Evolutionary conservation across 2,797 vertebrate genomes (phyloP).

Genomic region (Nannoperca australis): DNA sequence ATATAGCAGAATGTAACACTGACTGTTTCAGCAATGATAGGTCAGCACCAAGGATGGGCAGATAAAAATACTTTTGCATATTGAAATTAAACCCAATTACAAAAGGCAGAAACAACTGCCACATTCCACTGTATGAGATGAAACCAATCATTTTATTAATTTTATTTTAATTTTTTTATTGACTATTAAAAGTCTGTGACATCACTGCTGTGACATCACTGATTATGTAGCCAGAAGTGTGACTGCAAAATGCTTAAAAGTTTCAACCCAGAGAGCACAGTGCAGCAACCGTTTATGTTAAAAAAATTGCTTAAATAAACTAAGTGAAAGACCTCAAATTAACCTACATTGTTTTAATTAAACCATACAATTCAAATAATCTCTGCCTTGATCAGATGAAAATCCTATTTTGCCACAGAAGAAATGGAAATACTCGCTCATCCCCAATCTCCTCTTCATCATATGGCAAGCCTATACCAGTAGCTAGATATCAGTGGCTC

Average conservation of each 20-base stretch:
- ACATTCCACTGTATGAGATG: background rate
- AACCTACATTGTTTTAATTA: background rate
- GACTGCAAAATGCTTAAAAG: background rate
- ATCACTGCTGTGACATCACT: background rate
- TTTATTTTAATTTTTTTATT: too few species aligned
- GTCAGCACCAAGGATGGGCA: background rate
- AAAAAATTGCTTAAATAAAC: background rate
- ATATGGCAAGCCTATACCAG: background rate
- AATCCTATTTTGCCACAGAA: conserved; percentile 1
- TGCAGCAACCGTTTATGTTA: background rate
- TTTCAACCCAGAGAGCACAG: background rate
- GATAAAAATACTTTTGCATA: background rate
- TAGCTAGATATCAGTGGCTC: conserved; percentile 51
- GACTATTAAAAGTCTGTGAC: too few species aligned
- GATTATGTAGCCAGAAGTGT: background rate
- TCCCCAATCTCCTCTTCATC: background rate
- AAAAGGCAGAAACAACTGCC: background rate
- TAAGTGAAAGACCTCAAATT: background rate
- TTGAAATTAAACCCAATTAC: background rate
- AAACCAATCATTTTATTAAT: background rate
- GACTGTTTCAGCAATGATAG: background rate
- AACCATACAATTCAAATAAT: conserved; percentile 3
- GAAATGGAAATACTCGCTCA: background rate
- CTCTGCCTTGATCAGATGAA: conserved; percentile 17
- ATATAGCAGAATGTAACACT: background rate